Conservation (phyloP, 2,888 invertebrate species). For the Lasioglossum lativentre region DNA sequence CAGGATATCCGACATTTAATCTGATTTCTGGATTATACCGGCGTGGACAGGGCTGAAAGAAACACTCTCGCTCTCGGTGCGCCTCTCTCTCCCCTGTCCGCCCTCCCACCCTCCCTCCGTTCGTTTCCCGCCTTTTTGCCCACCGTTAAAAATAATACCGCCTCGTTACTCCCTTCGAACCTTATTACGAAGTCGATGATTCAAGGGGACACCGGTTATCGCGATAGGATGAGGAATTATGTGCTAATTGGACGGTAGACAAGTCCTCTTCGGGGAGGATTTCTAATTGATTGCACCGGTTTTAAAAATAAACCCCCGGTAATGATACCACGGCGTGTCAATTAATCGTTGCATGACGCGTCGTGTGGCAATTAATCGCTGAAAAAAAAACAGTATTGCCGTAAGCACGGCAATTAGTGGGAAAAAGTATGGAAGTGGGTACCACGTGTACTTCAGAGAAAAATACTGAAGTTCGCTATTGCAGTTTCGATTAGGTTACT, state of each 20-base stretch:
- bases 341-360: neutral
- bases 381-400: neutral
- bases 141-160: conserved; percentile 53
- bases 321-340: neutral
- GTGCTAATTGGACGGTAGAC: conserved; percentile 19
- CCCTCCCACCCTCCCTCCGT: conserved; percentile 31
- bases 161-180: conserved; percentile 39
- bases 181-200: conserved; percentile 14
- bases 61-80: conserved; percentile 62
- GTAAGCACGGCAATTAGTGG: neutral
- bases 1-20: conserved; percentile 85
- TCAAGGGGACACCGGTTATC: conserved; percentile 24
- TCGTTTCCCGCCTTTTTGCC: neutral
- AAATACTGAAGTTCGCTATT: neutral
- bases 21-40: conserved; percentile 84
- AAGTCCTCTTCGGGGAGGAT: neutral
- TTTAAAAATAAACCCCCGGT: conserved; percentile 1
- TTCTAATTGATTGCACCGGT: conserved; percentile 10
- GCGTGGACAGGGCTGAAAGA: conserved; percentile 76
- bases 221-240: conserved; percentile 28
- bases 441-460: neutral
- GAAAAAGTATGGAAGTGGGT: neutral
- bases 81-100: conserved; percentile 39
- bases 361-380: neutral
- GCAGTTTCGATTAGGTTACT: neutral